Evolutionary conservation across 2,113 vertebrate species (phyloP).

Genomic region (Passer montanus): DNA sequence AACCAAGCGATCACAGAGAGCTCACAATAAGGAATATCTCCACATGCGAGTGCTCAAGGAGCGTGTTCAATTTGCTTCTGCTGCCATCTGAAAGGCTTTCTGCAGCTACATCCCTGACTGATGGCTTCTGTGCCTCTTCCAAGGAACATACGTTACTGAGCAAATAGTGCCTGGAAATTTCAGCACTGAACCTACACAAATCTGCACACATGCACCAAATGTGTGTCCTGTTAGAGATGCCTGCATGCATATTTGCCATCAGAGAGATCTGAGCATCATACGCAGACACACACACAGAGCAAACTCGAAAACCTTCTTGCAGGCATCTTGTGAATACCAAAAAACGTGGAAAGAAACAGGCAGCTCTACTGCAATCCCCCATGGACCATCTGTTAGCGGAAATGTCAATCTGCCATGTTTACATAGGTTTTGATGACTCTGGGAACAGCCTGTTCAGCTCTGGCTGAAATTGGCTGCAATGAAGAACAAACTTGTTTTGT

Average conservation of each 20-base stretch:
- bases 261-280: slow-evolving; percentile 41
- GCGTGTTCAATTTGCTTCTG: neutral
- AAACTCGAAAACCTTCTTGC: slow-evolving; percentile 58
- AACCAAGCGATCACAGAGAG: neutral
- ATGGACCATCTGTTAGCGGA: slow-evolving; percentile 63
- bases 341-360: slow-evolving; percentile 49
- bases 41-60: neutral
- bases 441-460: slow-evolving; percentile 68
- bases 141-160: slow-evolving; percentile 62
- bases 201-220: slow-evolving; percentile 9
- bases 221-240: slow-evolving; percentile 36
- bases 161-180: slow-evolving; percentile 55
- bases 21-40: neutral
- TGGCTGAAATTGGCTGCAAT: slow-evolving; percentile 66
- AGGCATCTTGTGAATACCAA: slow-evolving; percentile 66
- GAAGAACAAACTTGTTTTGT: slow-evolving; percentile 70
- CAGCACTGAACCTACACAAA: slow-evolving; percentile 21
- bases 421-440: slow-evolving; percentile 70
- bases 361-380: slow-evolving; percentile 54
- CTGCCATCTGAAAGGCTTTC: slow-evolving; percentile 48
- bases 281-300: neutral
- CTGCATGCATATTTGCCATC: slow-evolving; percentile 38
- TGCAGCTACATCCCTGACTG: slow-evolving; percentile 27
- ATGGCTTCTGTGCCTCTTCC: slow-evolving; percentile 57
- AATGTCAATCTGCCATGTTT: slow-evolving; percentile 72